phyloP scores from a whole-genome alignment of 2,113 vertebrate genomes.

The Oreochromis niloticus region DNA sequence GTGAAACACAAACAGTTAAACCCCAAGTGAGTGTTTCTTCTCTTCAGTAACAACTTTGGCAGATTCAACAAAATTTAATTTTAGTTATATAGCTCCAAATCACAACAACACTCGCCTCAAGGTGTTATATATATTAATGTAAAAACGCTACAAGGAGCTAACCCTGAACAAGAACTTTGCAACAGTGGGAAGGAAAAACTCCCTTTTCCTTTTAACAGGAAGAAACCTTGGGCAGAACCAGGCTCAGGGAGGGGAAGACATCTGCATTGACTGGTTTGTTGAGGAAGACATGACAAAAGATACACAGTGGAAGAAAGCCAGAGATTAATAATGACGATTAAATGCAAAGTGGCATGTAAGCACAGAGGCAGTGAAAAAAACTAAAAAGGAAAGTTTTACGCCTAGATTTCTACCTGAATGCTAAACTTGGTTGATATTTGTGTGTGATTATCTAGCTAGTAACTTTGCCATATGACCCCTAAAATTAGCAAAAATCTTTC shows the following conservation, averaged over 20 bases:
- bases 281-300: neutral
- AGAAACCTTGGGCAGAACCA: fast-evolving
- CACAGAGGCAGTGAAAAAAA: neutral
- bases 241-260: neutral
- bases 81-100: neutral
- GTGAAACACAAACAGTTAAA: neutral
- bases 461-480: neutral
- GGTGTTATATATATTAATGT: neutral
- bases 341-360: neutral
- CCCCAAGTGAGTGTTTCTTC: neutral
- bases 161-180: neutral
- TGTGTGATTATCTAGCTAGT: neutral
- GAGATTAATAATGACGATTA: fast-evolving
- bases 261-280: neutral
- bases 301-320: neutral
- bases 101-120: neutral
- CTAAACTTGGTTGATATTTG: neutral
- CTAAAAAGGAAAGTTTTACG: neutral
- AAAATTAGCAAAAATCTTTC: neutral
- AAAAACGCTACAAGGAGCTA: neutral
- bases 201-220: neutral
- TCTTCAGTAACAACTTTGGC: neutral
- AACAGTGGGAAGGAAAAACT: neutral
- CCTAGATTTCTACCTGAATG: neutral
- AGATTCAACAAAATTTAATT: neutral